Evolutionary conservation across 2,888 invertebrate species (phyloP).

Genomic region (Andrena dorsata): DNA sequence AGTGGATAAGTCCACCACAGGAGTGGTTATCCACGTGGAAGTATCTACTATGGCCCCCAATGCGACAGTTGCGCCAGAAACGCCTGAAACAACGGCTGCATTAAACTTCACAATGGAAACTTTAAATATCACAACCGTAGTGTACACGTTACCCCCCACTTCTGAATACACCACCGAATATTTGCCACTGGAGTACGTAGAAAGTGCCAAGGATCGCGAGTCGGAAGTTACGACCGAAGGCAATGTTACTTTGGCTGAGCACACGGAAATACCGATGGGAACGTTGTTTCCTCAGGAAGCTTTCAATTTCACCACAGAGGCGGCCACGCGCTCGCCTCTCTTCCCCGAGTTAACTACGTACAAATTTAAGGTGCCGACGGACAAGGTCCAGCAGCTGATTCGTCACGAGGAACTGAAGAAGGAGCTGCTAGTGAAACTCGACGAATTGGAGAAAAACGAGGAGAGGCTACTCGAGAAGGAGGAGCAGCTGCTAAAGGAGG

Average conservation of each 20-base stretch:
- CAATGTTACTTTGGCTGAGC: neutral
- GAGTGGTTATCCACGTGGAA: neutral
- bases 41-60: neutral
- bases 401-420: constrained; percentile 20
- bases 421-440: constrained; percentile 23
- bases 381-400: neutral
- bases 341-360: neutral
- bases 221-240: neutral
- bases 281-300: too few relatives aligned
- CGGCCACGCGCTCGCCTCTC: neutral
- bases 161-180: constrained; percentile 23
- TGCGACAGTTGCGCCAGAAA: neutral
- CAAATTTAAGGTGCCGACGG: neutral
- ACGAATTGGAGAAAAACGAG: constrained; percentile 46
- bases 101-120: neutral
- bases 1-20: neutral
- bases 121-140: constrained; percentile 28
- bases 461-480: constrained; percentile 39
- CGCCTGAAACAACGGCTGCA: neutral
- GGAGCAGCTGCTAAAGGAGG: neutral
- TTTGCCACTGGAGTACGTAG: constrained; percentile 30
- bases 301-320: neutral
- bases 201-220: neutral
- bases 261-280: neutral
- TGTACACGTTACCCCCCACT: constrained; percentile 41